Evolutionary conservation across 1,140 invertebrate genomes (phyloP).

Genomic region (Zaprionus tsacasi): DNA sequence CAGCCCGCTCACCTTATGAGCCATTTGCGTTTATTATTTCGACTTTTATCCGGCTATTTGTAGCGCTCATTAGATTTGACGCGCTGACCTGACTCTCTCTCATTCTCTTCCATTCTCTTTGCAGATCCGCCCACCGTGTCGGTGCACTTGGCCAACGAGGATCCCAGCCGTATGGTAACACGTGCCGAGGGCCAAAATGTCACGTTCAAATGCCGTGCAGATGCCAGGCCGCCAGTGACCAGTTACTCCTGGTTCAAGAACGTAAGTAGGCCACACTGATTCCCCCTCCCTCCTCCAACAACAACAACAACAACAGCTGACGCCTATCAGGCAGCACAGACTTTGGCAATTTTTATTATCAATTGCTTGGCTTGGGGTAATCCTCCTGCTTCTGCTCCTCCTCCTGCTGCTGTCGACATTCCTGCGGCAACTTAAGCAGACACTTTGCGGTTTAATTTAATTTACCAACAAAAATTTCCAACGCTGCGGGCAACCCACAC

Average conservation of each 20-base stretch:
- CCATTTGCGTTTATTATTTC: constrained; percentile 84
- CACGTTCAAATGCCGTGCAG: constrained; percentile 83
- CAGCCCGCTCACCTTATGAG: constrained; percentile 67
- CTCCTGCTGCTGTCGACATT: constrained; percentile 46
- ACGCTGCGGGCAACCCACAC: constrained; percentile 18
- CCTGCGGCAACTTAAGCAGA: constrained; percentile 73
- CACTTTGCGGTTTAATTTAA: constrained; percentile 81
- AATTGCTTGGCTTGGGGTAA: constrained; percentile 40
- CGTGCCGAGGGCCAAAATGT: constrained; percentile 83
- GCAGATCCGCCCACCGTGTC: constrained; percentile 84
- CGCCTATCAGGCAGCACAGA: constrained; percentile 63
- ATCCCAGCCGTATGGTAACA: constrained; percentile 82
- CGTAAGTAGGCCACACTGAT: constrained; percentile 68
- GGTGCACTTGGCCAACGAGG: constrained; percentile 84
- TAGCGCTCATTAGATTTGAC: constrained; percentile 78
- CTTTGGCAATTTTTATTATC: constrained; percentile 72
- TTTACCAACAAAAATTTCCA: constrained; percentile 42
- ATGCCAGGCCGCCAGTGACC: constrained; percentile 82
- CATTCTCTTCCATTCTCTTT: constrained; percentile 7
- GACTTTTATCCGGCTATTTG: constrained; percentile 83
- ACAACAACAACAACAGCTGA: constrained; percentile 51
- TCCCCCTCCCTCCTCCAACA: too few relatives aligned
- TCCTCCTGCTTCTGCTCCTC: not conserved
- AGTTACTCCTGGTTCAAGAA: constrained; percentile 84
- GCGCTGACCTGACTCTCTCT: constrained; percentile 32